Evolutionary conservation across 2,113 vertebrate species (phyloP).

Genomic region (Gobiocypris rarus): DNA sequence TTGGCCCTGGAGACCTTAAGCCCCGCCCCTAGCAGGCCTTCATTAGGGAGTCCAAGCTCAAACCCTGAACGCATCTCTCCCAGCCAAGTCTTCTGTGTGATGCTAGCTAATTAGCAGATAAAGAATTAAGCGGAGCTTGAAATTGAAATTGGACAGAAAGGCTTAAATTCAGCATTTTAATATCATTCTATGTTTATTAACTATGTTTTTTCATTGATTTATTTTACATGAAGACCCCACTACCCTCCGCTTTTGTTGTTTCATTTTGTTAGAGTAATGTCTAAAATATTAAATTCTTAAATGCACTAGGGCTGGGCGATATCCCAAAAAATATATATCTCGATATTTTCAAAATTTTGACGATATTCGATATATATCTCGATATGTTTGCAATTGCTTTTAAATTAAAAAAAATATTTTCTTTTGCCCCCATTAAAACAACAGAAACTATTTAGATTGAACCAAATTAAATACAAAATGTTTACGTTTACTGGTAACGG

Average conservation of each 20-base stretch:
- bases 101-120: slow-evolving; percentile 94
- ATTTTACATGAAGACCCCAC: slow-evolving; percentile 26
- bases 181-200: neutral
- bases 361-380: too few species aligned
- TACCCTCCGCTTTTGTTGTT: neutral
- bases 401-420: too few species aligned
- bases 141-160: slow-evolving; percentile 92
- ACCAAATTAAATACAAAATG: too few species aligned
- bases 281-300: neutral
- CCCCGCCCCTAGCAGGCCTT: slow-evolving; percentile 78
- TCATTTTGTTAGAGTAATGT: neutral
- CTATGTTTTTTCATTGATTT: slow-evolving; percentile 50
- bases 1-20: slow-evolving; percentile 64
- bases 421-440: too few species aligned
- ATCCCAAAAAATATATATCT: too few species aligned
- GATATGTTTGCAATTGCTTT: too few species aligned
- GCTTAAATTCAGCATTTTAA: slow-evolving; percentile 70
- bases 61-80: slow-evolving; percentile 89
- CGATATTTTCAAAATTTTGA: too few species aligned
- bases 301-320: too few species aligned
- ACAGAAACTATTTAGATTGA: too few species aligned
- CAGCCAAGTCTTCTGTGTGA: slow-evolving; percentile 90
- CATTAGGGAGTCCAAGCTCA: slow-evolving; percentile 86
- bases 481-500: too few species aligned
- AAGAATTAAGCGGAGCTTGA: slow-evolving; percentile 98